Conservation (phyloP, 2,113 vertebrate genomes). For the Dermatemys mawii region DNA sequence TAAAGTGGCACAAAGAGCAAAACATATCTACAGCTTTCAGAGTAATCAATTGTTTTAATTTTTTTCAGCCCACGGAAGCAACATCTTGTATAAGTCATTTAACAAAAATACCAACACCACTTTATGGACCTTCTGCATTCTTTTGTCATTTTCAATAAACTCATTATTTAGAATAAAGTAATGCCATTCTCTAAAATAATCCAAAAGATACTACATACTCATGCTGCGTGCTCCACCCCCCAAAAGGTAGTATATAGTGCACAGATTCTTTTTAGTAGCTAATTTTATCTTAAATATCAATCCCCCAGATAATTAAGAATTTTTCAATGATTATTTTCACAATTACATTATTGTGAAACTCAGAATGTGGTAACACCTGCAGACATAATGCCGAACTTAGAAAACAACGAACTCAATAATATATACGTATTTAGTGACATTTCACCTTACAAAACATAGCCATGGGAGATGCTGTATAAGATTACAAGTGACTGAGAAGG, state of each 20-base stretch:
- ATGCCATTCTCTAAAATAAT: not conserved
- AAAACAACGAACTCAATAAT: slow-evolving; percentile 46
- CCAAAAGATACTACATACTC: not conserved
- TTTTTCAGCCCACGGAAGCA: not conserved
- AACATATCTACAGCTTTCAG: not conserved
- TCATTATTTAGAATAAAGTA: not conserved
- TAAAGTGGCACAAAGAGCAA: not conserved
- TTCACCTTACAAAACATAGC: slow-evolving; percentile 65
- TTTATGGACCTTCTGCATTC: not conserved
- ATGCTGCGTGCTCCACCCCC: not conserved
- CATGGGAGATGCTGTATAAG: slow-evolving; percentile 63
- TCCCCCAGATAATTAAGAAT: not conserved
- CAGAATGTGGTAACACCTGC: slow-evolving; percentile 21
- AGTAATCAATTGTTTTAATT: not conserved
- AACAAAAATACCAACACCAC: not conserved
- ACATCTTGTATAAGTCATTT: not conserved
- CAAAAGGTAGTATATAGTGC: not conserved
- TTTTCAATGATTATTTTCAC: slow-evolving; percentile 17
- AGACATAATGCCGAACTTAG: slow-evolving; percentile 39
- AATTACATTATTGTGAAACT: slow-evolving; percentile 14
- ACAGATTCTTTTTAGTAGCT: not conserved
- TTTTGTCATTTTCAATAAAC: not conserved
- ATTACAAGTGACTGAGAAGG: slow-evolving; percentile 72
- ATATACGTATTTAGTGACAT: slow-evolving; percentile 55
- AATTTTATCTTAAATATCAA: slow-evolving; percentile 27